These are phyloP conservation scores for Tenrec ecaudatus DNA, from an alignment of 2,113 vertebrate species.

Conservation along the genomic window DNA sequence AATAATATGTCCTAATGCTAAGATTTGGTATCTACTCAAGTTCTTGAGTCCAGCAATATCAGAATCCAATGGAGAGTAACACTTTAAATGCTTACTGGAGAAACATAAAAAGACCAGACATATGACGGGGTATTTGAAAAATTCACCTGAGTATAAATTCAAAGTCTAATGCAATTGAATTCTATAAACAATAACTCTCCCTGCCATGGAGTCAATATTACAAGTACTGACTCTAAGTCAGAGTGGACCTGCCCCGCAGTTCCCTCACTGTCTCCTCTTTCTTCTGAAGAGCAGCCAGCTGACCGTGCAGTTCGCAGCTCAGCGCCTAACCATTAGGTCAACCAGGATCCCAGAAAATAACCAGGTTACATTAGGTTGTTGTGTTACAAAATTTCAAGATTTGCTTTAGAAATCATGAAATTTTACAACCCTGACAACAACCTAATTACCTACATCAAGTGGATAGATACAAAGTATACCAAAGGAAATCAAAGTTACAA, in stretches of 20 bases:
- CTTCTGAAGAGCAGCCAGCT: no score
- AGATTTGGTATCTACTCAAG: conserved; percentile 13
- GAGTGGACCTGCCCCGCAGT: no score
- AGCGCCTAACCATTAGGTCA: not conserved
- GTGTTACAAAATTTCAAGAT: conserved; percentile 34
- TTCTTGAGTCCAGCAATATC: conserved; percentile 16
- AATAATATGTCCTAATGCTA: conserved; percentile 51
- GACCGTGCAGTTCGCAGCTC: no score
- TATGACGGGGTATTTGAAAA: conserved; percentile 25
- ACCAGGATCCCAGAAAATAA: no score
- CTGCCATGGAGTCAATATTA: no score
- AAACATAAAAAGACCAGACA: conserved; percentile 32
- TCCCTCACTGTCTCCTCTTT: no score
- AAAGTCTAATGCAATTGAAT: not conserved
- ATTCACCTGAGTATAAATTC: not conserved
- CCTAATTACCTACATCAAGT: not conserved
- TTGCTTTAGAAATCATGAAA: not conserved
- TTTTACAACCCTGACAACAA: conserved; percentile 6
- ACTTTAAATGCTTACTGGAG: conserved; percentile 51
- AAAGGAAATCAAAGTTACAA: conserved; percentile 18
- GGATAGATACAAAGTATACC: conserved; percentile 10
- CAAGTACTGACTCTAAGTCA: no score
- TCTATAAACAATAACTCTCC: conserved; percentile 39
- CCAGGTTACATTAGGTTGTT: not conserved
- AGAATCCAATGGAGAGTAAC: conserved; percentile 49